phyloP scores from a whole-genome alignment of 1,140 invertebrate genomes.

The Ips typographus region DNA sequence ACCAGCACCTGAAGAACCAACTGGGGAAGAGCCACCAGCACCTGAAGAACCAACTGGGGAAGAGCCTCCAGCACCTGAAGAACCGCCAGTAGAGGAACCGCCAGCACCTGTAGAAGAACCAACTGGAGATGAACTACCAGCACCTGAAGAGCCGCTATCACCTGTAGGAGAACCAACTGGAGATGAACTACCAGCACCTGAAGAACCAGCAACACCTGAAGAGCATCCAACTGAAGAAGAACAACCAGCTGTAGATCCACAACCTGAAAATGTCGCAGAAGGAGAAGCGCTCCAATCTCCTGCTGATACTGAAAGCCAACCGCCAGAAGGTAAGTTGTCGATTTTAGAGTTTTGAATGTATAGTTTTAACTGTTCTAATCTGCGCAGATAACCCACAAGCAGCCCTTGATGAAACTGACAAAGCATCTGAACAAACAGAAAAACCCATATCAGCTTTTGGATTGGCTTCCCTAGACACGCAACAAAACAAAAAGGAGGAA shows the following conservation, averaged over 20 bases:
- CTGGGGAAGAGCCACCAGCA: no score
- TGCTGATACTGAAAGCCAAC: neutral
- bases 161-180: neutral
- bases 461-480: neutral
- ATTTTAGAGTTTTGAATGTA: no score
- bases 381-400: no score
- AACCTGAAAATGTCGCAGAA: neutral
- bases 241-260: neutral
- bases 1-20: no score
- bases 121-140: neutral
- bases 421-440: neutral
- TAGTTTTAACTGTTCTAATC: no score
- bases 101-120: neutral
- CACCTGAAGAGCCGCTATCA: neutral
- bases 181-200: slow-evolving; percentile 9
- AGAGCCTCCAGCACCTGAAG: neutral
- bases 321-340: no score
- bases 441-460: neutral
- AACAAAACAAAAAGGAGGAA: neutral
- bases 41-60: no score
- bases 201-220: neutral
- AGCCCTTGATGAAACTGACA: no score
- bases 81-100: neutral
- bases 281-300: neutral
- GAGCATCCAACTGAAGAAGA: slow-evolving; percentile 3